These are phyloP conservation scores for Pegea sp. DNA, from an alignment of 23 tunicate species.

Conservation along the genomic window DNA sequence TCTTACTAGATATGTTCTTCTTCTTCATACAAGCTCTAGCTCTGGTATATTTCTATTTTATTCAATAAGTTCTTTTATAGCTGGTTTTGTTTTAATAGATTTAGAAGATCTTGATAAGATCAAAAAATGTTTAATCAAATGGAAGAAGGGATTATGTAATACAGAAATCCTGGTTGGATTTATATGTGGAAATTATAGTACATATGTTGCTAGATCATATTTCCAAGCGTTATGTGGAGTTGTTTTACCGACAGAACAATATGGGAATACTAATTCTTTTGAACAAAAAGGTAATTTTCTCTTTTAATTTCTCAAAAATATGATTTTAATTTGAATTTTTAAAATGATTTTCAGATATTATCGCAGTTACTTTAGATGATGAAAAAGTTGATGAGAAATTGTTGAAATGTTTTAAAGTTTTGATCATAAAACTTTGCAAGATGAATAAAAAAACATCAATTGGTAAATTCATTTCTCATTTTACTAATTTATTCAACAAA, in stretches of 20 bases:
- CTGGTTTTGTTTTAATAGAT: too few species aligned
- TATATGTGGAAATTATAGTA: conserved; percentile 1
- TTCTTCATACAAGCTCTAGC: too few species aligned
- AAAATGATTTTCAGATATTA: neutral
- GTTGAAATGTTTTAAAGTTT: conserved; percentile 8
- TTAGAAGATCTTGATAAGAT: too few species aligned
- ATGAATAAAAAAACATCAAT: conserved; percentile 7
- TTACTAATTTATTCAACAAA: too few species aligned
- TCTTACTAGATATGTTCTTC: too few species aligned
- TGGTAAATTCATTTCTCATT: too few species aligned
- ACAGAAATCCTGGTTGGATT: neutral
- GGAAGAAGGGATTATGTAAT: neutral
- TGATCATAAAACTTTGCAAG: conserved; percentile 4
- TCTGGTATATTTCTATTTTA: too few species aligned
- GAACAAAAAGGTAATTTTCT: conserved; percentile 9
- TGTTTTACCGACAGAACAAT: neutral
- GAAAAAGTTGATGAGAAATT: conserved; percentile 2
- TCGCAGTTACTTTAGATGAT: neutral
- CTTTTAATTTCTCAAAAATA: conserved; percentile 13
- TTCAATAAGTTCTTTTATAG: too few species aligned
- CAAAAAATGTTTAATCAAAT: neutral
- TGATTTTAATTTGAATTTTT: neutral
- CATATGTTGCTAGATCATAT: conserved; percentile 15
- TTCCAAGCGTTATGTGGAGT: conserved; percentile 27
- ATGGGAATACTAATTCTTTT: neutral